These are phyloP conservation scores for Corydoras sp. DNA, from an alignment of 2,113 vertebrate genomes.

Conservation along the genomic window DNA sequence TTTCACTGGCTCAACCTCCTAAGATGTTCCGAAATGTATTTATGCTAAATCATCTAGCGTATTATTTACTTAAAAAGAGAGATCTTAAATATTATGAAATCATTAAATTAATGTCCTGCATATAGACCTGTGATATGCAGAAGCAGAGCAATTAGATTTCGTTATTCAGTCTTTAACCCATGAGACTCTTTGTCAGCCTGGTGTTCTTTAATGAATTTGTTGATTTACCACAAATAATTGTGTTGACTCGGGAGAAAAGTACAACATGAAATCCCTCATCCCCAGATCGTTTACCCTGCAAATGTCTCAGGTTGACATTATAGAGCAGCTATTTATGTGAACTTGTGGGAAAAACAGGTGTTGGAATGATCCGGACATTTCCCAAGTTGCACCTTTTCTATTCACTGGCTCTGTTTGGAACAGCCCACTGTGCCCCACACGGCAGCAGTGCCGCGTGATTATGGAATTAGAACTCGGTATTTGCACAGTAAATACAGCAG, in stretches of 20 bases:
- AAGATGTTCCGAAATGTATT: neutral
- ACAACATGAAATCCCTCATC: slow-evolving; percentile 31
- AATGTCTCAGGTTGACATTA: slow-evolving; percentile 33
- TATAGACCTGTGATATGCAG: neutral
- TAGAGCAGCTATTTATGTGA: slow-evolving; percentile 28
- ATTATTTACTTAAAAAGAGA: too few species aligned
- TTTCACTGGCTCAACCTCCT: slow-evolving; percentile 13
- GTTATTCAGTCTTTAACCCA: slow-evolving; percentile 1
- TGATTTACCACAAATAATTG: slow-evolving; percentile 47
- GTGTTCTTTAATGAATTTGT: slow-evolving; percentile 31
- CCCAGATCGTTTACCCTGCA: slow-evolving; percentile 33
- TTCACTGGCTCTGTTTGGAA: slow-evolving; percentile 51
- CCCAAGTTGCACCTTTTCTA: slow-evolving; percentile 44
- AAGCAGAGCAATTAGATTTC: neutral
- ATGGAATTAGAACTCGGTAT: slow-evolving; percentile 63
- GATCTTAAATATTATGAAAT: too few species aligned
- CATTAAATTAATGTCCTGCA: too few species aligned
- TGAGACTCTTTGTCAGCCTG: slow-evolving; percentile 24
- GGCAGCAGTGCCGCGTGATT: slow-evolving; percentile 54
- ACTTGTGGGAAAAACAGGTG: slow-evolving; percentile 61
- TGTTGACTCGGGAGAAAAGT: slow-evolving; percentile 36
- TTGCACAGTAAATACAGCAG: slow-evolving; percentile 56
- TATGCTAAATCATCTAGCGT: too few species aligned
- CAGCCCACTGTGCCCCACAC: slow-evolving; percentile 51
- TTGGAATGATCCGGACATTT: slow-evolving; percentile 54